These are phyloP conservation scores for Hermetia illucens DNA, from an alignment of 1,140 invertebrate genomes.

Conservation along the genomic window DNA sequence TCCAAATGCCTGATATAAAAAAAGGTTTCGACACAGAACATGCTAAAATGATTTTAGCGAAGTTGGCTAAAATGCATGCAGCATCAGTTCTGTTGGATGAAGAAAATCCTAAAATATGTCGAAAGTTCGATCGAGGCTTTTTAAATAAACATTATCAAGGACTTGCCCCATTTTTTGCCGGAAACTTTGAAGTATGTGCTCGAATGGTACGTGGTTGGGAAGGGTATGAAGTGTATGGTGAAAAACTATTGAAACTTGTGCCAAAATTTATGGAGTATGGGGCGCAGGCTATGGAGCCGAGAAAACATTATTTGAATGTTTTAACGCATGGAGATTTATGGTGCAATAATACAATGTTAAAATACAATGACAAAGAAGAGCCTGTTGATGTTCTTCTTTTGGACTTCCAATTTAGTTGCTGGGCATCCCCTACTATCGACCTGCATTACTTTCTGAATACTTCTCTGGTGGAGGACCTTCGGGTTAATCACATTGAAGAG, in stretches of 20 bases:
- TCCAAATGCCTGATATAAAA: conserved; percentile 35
- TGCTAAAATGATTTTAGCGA: conserved; percentile 33
- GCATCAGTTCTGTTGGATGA: conserved; percentile 30
- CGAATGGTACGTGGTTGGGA: conserved; percentile 10
- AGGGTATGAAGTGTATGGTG: conserved; percentile 15
- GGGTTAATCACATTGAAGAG: conserved; percentile 18
- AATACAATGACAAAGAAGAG: conserved; percentile 34
- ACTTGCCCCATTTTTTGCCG: conserved; percentile 18
- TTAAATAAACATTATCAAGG: conserved; percentile 23
- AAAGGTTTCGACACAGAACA: conserved; percentile 37
- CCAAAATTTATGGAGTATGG: conserved; percentile 23
- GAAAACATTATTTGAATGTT: conserved; percentile 38
- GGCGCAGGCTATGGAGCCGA: conserved; percentile 17
- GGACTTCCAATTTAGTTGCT: conserved; percentile 25
- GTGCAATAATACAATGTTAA: conserved; percentile 51
- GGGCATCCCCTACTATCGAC: conserved; percentile 26
- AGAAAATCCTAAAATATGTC: conserved; percentile 14
- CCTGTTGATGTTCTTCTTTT: conserved; percentile 33
- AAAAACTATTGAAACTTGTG: conserved; percentile 15
- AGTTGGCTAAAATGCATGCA: conserved; percentile 43
- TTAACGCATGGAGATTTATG: conserved; percentile 50
- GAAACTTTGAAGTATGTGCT: conserved; percentile 16
- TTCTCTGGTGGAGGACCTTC: conserved; percentile 18
- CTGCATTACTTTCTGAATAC: conserved; percentile 25
- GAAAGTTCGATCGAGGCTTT: conserved; percentile 21